Percentiles rank a stretch among this genome's conserved stretches.
Conservation (phyloP, 1,140 invertebrate genomes). For the Solenopsis fugax region DNA sequence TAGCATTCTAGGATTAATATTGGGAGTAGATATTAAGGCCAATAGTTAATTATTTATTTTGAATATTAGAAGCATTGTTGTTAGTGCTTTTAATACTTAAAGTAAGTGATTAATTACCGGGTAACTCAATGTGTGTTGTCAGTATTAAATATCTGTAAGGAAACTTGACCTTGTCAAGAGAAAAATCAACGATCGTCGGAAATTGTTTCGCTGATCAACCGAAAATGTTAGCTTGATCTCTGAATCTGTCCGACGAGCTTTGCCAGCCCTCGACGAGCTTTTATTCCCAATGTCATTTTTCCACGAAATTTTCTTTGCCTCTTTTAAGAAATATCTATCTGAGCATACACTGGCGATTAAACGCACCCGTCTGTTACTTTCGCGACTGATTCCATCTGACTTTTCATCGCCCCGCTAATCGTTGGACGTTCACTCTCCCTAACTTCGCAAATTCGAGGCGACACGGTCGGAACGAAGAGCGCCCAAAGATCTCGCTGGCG, state of each 20-base stretch:
- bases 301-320: slow-evolving; percentile 29
- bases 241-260: background rate
- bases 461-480: background rate
- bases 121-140: no score
- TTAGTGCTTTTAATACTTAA: no score
- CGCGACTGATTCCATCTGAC: background rate
- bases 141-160: no score
- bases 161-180: background rate
- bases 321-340: background rate
- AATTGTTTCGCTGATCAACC: background rate
- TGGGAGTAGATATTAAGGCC: no score
- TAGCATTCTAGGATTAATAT: no score
- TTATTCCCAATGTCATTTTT: background rate
- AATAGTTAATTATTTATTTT: no score
- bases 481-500: slow-evolving; percentile 36
- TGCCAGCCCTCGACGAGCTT: background rate
- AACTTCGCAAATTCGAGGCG: slow-evolving; percentile 20
- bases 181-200: background rate
- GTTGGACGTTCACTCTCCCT: slow-evolving; percentile 2
- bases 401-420: background rate
- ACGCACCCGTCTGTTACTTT: background rate
- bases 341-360: background rate
- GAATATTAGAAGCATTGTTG: no score
- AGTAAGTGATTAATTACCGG: no score
- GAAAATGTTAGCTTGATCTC: background rate